Percentiles rank a stretch among this genome's conserved stretches.
Evolutionary conservation across 2,888 invertebrate genomes (phyloP).

Genomic region (Trachelus troglodyta): DNA sequence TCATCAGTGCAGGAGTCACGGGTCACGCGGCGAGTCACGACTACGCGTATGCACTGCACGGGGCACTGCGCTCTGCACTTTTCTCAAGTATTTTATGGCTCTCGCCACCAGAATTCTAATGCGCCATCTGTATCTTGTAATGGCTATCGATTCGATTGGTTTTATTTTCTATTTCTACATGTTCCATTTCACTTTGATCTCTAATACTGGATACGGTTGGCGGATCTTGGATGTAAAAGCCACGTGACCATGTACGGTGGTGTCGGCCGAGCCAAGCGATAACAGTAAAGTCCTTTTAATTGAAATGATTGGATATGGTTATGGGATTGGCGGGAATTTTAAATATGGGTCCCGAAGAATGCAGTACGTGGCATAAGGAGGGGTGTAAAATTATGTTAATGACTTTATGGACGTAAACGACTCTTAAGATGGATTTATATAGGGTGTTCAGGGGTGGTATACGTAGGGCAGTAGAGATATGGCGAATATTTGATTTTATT

Average conservation of each 20-base stretch:
- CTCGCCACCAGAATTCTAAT: slow-evolving; percentile 23
- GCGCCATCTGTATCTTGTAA: slow-evolving; percentile 9
- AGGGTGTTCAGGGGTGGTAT: background rate
- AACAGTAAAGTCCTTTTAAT: background rate
- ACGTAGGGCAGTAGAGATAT: background rate
- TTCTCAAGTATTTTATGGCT: slow-evolving; percentile 11
- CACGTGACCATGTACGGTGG: background rate
- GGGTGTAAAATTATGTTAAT: background rate
- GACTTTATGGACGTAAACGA: background rate
- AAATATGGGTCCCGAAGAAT: background rate
- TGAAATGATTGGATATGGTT: background rate
- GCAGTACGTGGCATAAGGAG: background rate
- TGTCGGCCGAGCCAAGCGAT: background rate
- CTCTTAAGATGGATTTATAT: background rate
- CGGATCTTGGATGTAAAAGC: background rate
- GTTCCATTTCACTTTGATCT: background rate
- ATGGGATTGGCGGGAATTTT: background rate
- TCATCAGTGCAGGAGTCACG: slow-evolving; percentile 24
- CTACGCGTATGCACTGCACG: slow-evolving; percentile 8
- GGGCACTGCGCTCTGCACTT: background rate
- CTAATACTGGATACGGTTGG: background rate
- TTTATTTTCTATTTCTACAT: background rate
- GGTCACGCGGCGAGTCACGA: slow-evolving; percentile 25
- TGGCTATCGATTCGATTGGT: background rate
- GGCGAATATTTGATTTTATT: background rate